Evolutionary conservation across 2,888 invertebrate genomes (phyloP), one percentile per base, ranked within the genome.

Genomic region (Ormyrus rosae): DNA sequence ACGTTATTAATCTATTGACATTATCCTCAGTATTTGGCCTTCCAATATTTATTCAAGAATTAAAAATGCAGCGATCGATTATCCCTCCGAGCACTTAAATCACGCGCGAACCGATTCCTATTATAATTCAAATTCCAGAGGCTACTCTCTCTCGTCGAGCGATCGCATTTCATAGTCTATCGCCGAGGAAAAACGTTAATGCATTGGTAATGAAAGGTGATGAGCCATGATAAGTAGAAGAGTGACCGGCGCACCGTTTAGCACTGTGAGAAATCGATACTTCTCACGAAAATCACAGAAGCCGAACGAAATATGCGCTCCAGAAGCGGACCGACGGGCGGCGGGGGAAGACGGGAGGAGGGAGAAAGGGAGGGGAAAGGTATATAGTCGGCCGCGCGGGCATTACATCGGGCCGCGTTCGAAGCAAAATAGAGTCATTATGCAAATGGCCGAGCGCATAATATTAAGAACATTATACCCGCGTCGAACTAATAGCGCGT

Each of bases 391-490:
- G 68, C 46, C 69, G 70, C 56, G 75, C 34, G 78, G 63, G 74
- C 72, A 78, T 82, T 81, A 78, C 71, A 77, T 69, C 68, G 75
- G 19, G 58, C 53, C 61, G 56, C 75, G 68, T 80, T 75, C 61
- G 74, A 61, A 78, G 82, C 78, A 78, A 81, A 82, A 83, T 83
- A 83, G 80, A 83, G 83, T 81, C 82, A 83, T 83, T 82, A 83
- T 82, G 82, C 80, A 83, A 83, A 83, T 81, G 46, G 48, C 61
- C 46, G 50, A 61, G 67, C 73, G 81, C 79, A 80, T 83, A 83
- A 82, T 81, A 78, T 78, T 76, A 75, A 77, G 82, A 81, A 76
- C 74, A 80, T 82, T 81, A 82, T 80, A 80, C 77, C 80, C 67
- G 50, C 82, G 64, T 70, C 82, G 80, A 79, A 73, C 78, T 77